phyloP scores from a whole-genome alignment of 2,888 invertebrate species.

The Campaea margaritaria region DNA sequence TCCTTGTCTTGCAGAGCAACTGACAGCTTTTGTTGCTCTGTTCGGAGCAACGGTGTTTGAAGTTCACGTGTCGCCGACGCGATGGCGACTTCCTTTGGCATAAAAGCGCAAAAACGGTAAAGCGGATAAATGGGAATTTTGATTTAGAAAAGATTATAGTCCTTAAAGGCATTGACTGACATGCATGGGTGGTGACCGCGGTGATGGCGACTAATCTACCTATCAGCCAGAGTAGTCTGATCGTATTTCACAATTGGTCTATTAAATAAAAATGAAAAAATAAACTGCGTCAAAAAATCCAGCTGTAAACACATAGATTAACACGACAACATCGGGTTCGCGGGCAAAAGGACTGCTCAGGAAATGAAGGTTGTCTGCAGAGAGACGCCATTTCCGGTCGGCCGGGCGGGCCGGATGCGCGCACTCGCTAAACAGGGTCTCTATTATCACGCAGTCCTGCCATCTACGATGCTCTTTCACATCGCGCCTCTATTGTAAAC shows the following conservation, averaged over 20 bases:
- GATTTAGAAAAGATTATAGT: too few species aligned
- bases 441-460: slow-evolving; percentile 65
- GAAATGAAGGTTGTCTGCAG: slow-evolving; percentile 80
- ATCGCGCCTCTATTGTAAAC: slow-evolving; percentile 59
- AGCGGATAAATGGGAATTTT: background rate
- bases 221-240: too few species aligned
- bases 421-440: slow-evolving; percentile 63
- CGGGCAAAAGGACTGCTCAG: slow-evolving; percentile 65
- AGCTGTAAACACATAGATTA: slow-evolving; percentile 38
- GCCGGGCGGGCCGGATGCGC: slow-evolving; percentile 54
- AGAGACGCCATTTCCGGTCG: slow-evolving; percentile 73
- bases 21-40: slow-evolving; percentile 22
- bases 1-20: slow-evolving; percentile 11
- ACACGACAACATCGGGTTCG: slow-evolving; percentile 42
- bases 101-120: background rate
- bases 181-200: too few species aligned
- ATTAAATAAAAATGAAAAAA: slow-evolving; percentile 12
- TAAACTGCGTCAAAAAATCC: slow-evolving; percentile 38
- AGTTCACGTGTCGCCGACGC: background rate
- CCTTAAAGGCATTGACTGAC: too few species aligned
- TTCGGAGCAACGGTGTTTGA: slow-evolving; percentile 10
- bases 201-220: too few species aligned
- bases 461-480: slow-evolving; percentile 63
- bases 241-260: background rate
- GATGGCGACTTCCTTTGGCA: background rate